phyloP scores from a whole-genome alignment of 2,113 vertebrate genomes.

The Galemys pyrenaicus region DNA sequence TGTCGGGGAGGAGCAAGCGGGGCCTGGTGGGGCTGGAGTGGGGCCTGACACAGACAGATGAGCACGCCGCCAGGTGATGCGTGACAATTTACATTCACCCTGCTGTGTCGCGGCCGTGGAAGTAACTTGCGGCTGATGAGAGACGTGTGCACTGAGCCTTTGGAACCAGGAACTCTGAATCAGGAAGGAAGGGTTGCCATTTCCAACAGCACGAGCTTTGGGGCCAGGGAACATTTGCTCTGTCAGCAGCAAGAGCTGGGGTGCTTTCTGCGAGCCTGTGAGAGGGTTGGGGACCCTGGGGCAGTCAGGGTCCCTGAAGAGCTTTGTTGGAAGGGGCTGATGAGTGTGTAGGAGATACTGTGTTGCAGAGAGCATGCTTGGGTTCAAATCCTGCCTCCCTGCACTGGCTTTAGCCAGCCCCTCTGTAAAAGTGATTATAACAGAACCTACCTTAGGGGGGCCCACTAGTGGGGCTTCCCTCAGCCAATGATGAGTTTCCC shows the following conservation, averaged over 20 bases:
- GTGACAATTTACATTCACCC: conserved; percentile 39
- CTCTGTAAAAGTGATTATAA: background rate
- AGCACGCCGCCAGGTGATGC: conserved; percentile 5
- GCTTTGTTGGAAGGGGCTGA: background rate
- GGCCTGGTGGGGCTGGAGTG: conserved; percentile 1
- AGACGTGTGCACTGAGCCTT: background rate
- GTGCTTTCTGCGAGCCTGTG: background rate
- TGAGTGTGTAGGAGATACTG: background rate
- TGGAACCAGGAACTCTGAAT: background rate
- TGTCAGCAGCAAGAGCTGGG: background rate
- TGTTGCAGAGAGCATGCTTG: background rate
- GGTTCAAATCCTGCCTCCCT: background rate
- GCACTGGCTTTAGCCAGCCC: background rate
- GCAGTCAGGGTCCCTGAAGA: background rate
- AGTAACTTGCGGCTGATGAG: conserved; percentile 28
- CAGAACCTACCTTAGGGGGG: background rate
- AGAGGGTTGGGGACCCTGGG: background rate
- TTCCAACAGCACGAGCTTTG: background rate
- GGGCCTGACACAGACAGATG: conserved; percentile 68
- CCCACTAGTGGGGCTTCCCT: background rate
- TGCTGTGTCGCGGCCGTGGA: background rate
- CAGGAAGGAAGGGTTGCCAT: background rate
- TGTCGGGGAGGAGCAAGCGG: conserved; percentile 39
- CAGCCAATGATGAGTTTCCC: background rate
- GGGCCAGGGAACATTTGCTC: background rate